These are phyloP conservation scores for Larimichthys crocea DNA, from an alignment of 2,113 vertebrate genomes.

Conservation along the genomic window DNA sequence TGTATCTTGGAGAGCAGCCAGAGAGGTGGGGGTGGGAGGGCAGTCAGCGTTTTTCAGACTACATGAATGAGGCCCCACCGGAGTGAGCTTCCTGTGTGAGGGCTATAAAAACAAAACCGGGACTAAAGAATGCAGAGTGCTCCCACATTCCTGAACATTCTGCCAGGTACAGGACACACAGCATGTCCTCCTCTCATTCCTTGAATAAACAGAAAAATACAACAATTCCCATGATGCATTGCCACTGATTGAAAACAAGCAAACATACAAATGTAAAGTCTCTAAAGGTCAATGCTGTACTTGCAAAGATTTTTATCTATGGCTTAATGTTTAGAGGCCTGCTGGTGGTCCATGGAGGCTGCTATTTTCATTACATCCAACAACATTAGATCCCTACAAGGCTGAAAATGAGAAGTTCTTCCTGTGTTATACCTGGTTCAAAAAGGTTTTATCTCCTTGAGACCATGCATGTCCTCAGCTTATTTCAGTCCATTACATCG, in stretches of 20 bases:
- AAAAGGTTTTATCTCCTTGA: background rate
- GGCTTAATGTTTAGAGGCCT: background rate
- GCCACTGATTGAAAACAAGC: background rate
- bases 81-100: conserved; percentile 82
- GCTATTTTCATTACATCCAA: background rate
- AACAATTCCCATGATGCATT: conserved; percentile 35
- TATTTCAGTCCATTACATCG: background rate
- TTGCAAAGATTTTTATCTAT: background rate
- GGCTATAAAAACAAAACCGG: conserved; percentile 82
- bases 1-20: conserved; percentile 73
- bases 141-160: conserved; percentile 77
- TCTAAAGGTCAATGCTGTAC: background rate
- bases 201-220: conserved; percentile 31
- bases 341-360: conserved; percentile 6
- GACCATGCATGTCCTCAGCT: background rate
- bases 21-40: conserved; percentile 70
- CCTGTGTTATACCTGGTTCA: background rate
- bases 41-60: conserved; percentile 83
- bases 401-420: background rate
- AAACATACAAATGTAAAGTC: background rate
- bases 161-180: conserved; percentile 74
- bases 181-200: conserved; percentile 30
- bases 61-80: conserved; percentile 81
- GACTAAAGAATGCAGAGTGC: conserved; percentile 66
- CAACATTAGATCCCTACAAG: background rate